Conservation (phyloP, 92 coral and sea anemone species). For the Hydrozoanthus gracilis region DNA sequence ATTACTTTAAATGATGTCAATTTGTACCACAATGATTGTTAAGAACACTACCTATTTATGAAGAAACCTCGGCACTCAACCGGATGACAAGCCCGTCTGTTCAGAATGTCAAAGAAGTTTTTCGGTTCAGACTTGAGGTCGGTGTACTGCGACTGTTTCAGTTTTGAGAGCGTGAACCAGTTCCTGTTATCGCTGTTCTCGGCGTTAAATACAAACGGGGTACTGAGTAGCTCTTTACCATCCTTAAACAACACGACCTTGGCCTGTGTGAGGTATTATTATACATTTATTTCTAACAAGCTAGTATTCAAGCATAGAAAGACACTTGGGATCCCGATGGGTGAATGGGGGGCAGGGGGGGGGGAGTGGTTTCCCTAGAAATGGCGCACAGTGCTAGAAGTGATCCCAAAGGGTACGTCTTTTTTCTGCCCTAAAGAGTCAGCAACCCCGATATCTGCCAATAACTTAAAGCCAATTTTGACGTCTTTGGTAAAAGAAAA, state of each 20-base stretch:
- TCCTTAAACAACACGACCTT: constrained; percentile 10
- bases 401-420: too few species aligned
- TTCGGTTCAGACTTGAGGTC: background rate
- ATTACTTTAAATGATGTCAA: background rate
- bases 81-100: background rate
- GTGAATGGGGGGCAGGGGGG: too few species aligned
- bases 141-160: background rate
- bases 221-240: background rate
- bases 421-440: too few species aligned
- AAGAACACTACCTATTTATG: constrained; percentile 9
- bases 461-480: too few species aligned
- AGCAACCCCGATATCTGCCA: too few species aligned
- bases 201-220: background rate
- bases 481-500: too few species aligned
- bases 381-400: too few species aligned
- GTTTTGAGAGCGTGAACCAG: background rate
- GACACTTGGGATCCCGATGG: background rate
- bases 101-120: background rate
- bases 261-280: background rate
- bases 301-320: background rate
- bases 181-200: background rate
- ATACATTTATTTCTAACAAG: background rate
- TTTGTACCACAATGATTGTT: background rate
- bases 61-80: background rate
- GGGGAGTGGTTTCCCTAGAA: too few species aligned